phyloP scores from a whole-genome alignment of 2,888 invertebrate species.

The Laothoe populi region DNA sequence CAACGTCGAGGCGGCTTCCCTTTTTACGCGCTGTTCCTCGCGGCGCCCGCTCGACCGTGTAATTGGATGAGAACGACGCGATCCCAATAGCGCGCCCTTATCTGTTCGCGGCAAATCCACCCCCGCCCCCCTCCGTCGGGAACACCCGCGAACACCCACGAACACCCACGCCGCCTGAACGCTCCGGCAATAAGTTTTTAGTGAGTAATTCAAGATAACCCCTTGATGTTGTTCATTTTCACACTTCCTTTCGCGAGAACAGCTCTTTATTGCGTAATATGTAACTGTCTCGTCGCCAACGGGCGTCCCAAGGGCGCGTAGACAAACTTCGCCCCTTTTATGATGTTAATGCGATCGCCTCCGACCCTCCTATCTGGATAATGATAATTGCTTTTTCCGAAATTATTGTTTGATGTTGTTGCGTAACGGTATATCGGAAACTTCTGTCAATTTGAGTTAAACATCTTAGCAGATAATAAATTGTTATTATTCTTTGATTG shows the following conservation, averaged over 20 bases:
- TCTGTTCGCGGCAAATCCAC: slow-evolving; percentile 83
- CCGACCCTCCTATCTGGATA: slow-evolving; percentile 80
- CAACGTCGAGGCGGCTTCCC: slow-evolving; percentile 69
- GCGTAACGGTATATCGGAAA: slow-evolving; percentile 67
- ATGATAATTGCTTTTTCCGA: slow-evolving; percentile 84
- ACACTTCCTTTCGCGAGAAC: slow-evolving; percentile 85
- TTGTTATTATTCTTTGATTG: not conserved
- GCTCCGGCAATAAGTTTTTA: slow-evolving; percentile 82
- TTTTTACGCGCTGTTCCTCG: slow-evolving; percentile 75
- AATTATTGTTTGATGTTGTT: slow-evolving; percentile 84
- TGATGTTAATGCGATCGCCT: slow-evolving; percentile 83
- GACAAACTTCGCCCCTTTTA: slow-evolving; percentile 80
- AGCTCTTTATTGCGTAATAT: slow-evolving; percentile 85
- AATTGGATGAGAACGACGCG: slow-evolving; percentile 85
- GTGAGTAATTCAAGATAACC: slow-evolving; percentile 85
- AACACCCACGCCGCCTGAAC: slow-evolving; percentile 49
- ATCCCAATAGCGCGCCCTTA: slow-evolving; percentile 84
- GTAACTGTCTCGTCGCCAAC: slow-evolving; percentile 82
- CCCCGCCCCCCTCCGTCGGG: slow-evolving; percentile 51
- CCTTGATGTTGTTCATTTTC: slow-evolving; percentile 85
- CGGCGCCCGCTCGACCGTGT: slow-evolving; percentile 83
- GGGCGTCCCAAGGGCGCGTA: slow-evolving; percentile 76
- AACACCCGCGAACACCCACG: slow-evolving; percentile 48
- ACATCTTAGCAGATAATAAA: slow-evolving; percentile 63
- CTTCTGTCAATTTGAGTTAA: slow-evolving; percentile 61